Evolutionary conservation across 2,888 invertebrate genomes (phyloP), one percentile per base, ranked within the genome.

Genomic region (Chalcis sispes): DNA sequence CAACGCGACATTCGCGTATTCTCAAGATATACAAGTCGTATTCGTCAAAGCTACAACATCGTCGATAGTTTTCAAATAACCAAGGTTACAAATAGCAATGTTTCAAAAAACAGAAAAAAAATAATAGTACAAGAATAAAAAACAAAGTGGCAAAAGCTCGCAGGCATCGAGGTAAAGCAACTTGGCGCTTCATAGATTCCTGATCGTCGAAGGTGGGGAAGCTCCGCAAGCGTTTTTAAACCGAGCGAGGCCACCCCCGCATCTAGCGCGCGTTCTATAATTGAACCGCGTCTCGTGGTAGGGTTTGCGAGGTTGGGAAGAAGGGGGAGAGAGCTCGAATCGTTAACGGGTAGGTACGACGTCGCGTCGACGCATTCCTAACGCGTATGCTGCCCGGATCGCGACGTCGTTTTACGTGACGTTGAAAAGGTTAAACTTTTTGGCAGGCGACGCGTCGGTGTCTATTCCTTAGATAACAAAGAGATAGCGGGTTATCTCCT

Each of bases 371-470:
- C 69, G 59, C 77, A 61, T 74, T 59, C 65, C 8, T 23, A 0
- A 2, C 1, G 1, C 3, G 65, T 79, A 85, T 87, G 81, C 75
- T 82, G 64, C 61, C 87, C 87, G 84, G 85, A 79, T 88, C 82
- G 65, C 70, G 82, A 83, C 85, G 82, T 85, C 83, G 84, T 83
- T 81, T 72, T 79, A 82, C 82, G 84, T 87, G 87, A 87, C 86
- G 87, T 87, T 81, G 83, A 81, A 85, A 85, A 87, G 86, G 86
- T 86, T 86, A 85, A 86, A 78, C 79, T 82, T 81, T 79, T 82
- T 67, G 32, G 40, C 77, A 79, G 79, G 84, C 79, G 79, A 20
- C 15, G 77, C 79, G 79, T 67, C 36, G 48, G 59, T 61, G 65
- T 54, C 64, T 36, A n/a, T n/a, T n/a, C n/a, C n/a, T n/a, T n/a